Percentiles rank a stretch among this genome's conserved stretches.
Evolutionary conservation across 2,888 invertebrate species (phyloP).

Genomic region (Cybosia mesomella): DNA sequence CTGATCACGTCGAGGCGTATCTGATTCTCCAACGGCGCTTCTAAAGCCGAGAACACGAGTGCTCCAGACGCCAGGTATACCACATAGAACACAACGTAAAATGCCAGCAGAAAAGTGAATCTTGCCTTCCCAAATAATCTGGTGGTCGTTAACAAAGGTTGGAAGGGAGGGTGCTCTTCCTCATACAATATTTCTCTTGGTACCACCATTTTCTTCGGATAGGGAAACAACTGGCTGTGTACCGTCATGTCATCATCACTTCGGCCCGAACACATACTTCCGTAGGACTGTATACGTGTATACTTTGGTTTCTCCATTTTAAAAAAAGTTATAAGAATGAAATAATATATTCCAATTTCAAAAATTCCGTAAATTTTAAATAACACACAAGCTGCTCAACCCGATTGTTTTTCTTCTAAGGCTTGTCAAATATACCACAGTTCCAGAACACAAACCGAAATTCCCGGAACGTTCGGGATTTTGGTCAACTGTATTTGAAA

Average conservation of each 20-base stretch:
- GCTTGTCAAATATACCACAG: conserved; percentile 51
- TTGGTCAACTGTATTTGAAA: conserved; percentile 85
- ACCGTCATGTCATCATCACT: conserved; percentile 83
- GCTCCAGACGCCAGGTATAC: conserved; percentile 90
- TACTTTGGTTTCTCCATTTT: conserved; percentile 72
- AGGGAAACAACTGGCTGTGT: conserved; percentile 79
- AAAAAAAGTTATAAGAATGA: conserved; percentile 21
- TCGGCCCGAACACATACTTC: conserved; percentile 76
- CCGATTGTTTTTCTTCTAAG: conserved; percentile 42
- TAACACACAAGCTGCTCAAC: conserved; percentile 30
- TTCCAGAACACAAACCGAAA: conserved; percentile 65
- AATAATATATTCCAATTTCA: conserved; percentile 3
- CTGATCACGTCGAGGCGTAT: conserved; percentile 82
- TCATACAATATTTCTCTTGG: conserved; percentile 79
- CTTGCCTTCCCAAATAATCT: conserved; percentile 84
- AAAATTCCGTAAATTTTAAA: neutral
- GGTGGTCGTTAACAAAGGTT: conserved; percentile 75
- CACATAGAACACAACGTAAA: conserved; percentile 87
- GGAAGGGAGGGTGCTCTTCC: conserved; percentile 79
- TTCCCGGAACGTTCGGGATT: conserved; percentile 63
- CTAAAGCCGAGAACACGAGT: conserved; percentile 89
- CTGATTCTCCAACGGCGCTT: conserved; percentile 88
- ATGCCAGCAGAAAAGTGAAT: conserved; percentile 83
- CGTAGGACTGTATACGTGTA: conserved; percentile 77
- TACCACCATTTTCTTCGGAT: conserved; percentile 79